Base-by-base conservation (phyloP, 2,888 invertebrate genomes). In the Dilophus febrilis region DNA sequence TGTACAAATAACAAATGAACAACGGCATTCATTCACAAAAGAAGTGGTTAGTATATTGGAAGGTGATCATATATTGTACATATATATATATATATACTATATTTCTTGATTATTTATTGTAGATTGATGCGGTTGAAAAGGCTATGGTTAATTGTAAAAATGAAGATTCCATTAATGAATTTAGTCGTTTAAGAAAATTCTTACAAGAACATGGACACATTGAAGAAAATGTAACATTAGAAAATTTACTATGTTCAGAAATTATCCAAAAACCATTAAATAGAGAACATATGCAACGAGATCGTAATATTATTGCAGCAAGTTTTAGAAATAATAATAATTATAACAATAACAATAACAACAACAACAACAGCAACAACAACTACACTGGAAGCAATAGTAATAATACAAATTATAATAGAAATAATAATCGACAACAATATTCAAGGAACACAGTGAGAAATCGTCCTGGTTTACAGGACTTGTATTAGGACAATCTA, bases 41-140 rank as follows among this genome's bases (percentile, higher is more conserved):
- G 78, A 81, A 51, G 68, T 74, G 35, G 74, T 75, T 62, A 53
- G 67, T 63, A 38, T n/a, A n/a, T n/a, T n/a, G n/a, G n/a, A n/a
- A n/a, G n/a, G n/a, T 35, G 19, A 30, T 28, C 22, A 36, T 35
- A 30, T 38, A 28, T 16, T 31, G 37, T 28, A 29, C 40, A 18
- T 14, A 26, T 35, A 22, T 8, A 40, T 44, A 22, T 40, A 26
- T 30, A 40, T 34, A 29, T 33, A n/a, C n/a, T n/a, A n/a, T n/a
- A n/a, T n/a, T n/a, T n/a, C n/a, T n/a, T n/a, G n/a, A n/a, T n/a
- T n/a, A 33, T 36, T 26, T 41, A 22, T 37, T 41, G 27, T 37
- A 37, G 42, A 30, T 80, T n/a, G 57, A 66, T 5, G 62, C 53
- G 52, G 55, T 77, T 0, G 61, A 62, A 44, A 49, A 55, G 41